Percentiles rank a stretch among this genome's conserved stretches.
Evolutionary conservation across 2,888 invertebrate genomes (phyloP).

Genomic region (Lysandra bellargus): DNA sequence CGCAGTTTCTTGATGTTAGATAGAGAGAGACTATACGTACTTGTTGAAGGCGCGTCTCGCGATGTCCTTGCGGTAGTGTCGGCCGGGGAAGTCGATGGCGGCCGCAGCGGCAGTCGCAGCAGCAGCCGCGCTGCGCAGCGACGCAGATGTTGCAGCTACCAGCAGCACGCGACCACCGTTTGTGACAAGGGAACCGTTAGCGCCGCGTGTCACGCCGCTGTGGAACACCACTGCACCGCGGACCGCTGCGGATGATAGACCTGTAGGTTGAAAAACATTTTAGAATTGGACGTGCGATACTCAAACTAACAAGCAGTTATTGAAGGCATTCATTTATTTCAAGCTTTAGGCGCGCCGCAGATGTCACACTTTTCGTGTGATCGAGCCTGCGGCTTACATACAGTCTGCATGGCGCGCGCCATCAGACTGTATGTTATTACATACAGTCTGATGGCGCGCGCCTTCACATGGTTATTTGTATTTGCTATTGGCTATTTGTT

Average conservation of each 20-base stretch:
- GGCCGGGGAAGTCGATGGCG: constrained; percentile 90
- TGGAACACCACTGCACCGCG: constrained; percentile 87
- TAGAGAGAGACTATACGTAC: constrained; percentile 68
- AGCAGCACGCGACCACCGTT: constrained; percentile 95
- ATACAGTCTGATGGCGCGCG: no score
- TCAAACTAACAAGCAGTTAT: no score
- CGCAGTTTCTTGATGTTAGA: constrained; percentile 79
- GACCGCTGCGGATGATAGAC: constrained; percentile 77
- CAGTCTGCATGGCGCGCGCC: no score
- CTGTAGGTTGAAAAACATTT: constrained; percentile 45
- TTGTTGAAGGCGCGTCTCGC: constrained; percentile 91
- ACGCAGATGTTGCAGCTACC: constrained; percentile 84
- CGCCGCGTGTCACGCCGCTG: constrained; percentile 87
- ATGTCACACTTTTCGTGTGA: no score
- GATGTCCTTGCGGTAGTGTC: constrained; percentile 94
- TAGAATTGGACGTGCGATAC: no score
- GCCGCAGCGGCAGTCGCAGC: constrained; percentile 87
- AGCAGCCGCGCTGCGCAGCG: constrained; percentile 86
- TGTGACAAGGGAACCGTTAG: constrained; percentile 84
- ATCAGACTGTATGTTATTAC: no score
- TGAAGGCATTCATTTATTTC: no score
- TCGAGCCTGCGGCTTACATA: no score
- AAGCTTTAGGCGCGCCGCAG: no score
- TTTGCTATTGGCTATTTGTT: no score
- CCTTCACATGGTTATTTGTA: no score